Evolutionary conservation across 2,888 invertebrate species (phyloP).

Genomic region (Masnerella sp.): DNA sequence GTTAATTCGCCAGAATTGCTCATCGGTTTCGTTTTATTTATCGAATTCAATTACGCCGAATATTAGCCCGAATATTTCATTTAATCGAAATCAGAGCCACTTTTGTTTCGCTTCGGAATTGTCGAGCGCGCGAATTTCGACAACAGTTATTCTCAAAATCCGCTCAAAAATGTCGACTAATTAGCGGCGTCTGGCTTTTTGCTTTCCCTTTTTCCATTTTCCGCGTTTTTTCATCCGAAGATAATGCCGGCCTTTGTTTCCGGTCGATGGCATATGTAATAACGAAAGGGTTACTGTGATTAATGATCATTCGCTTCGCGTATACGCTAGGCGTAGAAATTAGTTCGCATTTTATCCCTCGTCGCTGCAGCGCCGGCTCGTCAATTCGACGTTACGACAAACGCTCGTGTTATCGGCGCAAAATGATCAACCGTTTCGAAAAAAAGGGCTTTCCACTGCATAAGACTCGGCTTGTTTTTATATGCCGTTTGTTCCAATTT

Average conservation of each 20-base stretch:
- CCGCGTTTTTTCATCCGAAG: background rate
- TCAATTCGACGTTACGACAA: slow-evolving; percentile 36
- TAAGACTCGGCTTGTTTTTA: slow-evolving; percentile 14
- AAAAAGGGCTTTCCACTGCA: slow-evolving; percentile 16
- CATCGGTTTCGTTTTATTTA: slow-evolving; percentile 1
- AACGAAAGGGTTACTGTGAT: slow-evolving; percentile 49
- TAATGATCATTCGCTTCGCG: slow-evolving; percentile 55
- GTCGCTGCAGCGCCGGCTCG: slow-evolving; percentile 15
- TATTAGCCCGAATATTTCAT: slow-evolving; percentile 16
- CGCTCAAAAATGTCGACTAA: too few species aligned
- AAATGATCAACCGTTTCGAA: slow-evolving; percentile 28
- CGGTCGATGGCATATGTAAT: slow-evolving; percentile 56
- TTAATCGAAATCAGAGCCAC: background rate
- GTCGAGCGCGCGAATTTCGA: slow-evolving; percentile 6
- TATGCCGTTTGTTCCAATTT: slow-evolving; percentile 17
- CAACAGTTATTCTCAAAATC: slow-evolving; percentile 16
- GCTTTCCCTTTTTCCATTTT: background rate
- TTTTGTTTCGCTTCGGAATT: slow-evolving; percentile 12
- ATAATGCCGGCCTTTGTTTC: slow-evolving; percentile 37
- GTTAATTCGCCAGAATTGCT: too few species aligned
- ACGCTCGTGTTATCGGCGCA: slow-evolving; percentile 22
- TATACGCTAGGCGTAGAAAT: slow-evolving; percentile 38
- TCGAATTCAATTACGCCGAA: slow-evolving; percentile 4
- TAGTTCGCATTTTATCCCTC: slow-evolving; percentile 40
- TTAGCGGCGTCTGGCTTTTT: too few species aligned